Percentiles rank a stretch among this genome's conserved stretches.
phyloP scores from a whole-genome alignment of 2,888 invertebrate species.

The Cartodere bifasciata region DNA sequence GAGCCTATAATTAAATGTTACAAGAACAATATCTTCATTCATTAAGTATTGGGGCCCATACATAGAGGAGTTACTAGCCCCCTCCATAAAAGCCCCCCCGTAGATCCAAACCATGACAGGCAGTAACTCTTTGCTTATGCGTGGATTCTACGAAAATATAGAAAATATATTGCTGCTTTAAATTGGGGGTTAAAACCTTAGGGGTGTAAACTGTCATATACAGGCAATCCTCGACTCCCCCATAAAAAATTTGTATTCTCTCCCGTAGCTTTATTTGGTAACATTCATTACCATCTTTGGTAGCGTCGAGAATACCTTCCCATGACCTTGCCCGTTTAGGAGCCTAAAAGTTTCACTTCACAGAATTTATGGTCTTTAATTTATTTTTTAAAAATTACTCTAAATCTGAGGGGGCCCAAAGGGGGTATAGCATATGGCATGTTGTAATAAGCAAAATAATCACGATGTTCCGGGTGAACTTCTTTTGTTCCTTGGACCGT shows the following conservation, averaged over 20 bases:
- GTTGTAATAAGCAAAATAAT: conserved; percentile 8
- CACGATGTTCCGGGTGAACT: not conserved
- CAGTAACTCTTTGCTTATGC: conserved; percentile 6
- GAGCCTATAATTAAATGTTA: conserved; percentile 26
- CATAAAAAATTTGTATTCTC: conserved; percentile 6
- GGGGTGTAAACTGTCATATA: conserved; percentile 23
- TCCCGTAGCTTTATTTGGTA: conserved; percentile 12
- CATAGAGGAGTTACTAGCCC: conserved; percentile 28
- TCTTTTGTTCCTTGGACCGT: conserved; percentile 7
- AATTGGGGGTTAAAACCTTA: too few species aligned
- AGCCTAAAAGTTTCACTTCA: conserved; percentile 13
- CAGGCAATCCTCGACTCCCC: conserved; percentile 24
- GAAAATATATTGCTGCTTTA: too few species aligned
- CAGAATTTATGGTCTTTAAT: not conserved
- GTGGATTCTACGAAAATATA: conserved; percentile 8
- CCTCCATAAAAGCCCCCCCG: conserved; percentile 21
- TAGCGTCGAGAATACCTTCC: conserved; percentile 17
- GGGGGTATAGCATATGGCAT: conserved; percentile 11
- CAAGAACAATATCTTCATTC: conserved; percentile 23
- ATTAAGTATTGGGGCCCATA: conserved; percentile 29
- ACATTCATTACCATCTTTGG: conserved; percentile 14
- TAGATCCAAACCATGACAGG: conserved; percentile 23
- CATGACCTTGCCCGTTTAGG: conserved; percentile 15
- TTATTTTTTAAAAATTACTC: too few species aligned
- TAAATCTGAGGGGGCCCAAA: conserved; percentile 7